Evolutionary conservation across 2,113 vertebrate species (phyloP).

Genomic region (Sander vitreus): DNA sequence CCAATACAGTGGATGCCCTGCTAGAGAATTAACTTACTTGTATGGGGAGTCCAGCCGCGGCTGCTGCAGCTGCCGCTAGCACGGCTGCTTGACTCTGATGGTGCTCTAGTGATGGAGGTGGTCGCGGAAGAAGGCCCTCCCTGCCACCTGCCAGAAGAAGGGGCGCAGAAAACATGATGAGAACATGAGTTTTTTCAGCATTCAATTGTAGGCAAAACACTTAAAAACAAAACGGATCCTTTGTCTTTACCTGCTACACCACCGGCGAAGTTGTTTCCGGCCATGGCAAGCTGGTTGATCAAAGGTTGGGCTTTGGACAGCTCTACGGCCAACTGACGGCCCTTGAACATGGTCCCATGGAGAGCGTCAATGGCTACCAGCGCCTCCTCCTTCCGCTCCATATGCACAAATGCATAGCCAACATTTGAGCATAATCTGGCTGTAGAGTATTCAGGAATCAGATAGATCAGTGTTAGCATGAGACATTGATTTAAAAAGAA

Average conservation of each 20-base stretch:
- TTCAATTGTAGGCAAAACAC: neutral
- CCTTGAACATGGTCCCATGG: constrained; percentile 94
- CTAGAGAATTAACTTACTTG: constrained; percentile 53
- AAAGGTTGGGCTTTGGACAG: constrained; percentile 94
- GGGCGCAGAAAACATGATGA: constrained; percentile 3
- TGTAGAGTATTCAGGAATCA: constrained; percentile 52
- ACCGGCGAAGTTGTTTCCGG: constrained; percentile 52
- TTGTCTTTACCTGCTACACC: constrained; percentile 32
- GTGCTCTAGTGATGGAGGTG: constrained; percentile 83
- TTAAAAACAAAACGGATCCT: neutral
- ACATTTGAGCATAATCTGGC: constrained; percentile 84
- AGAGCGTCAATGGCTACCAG: constrained; percentile 92
- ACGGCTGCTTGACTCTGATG: constrained; percentile 87
- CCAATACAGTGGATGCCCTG: neutral
- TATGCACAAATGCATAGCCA: constrained; percentile 97
- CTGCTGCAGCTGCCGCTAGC: constrained; percentile 83
- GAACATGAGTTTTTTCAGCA: neutral
- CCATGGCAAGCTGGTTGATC: constrained; percentile 82
- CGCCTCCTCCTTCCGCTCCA: constrained; percentile 96
- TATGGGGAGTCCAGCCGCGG: constrained; percentile 84
- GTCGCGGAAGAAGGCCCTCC: constrained; percentile 82
- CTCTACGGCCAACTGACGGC: constrained; percentile 94
- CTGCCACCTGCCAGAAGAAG: constrained; percentile 60
- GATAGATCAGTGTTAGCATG: neutral
- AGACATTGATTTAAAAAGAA: neutral